Evolutionary conservation across 2,888 invertebrate genomes (phyloP).

Genomic region (Dichetophora obliterata): DNA sequence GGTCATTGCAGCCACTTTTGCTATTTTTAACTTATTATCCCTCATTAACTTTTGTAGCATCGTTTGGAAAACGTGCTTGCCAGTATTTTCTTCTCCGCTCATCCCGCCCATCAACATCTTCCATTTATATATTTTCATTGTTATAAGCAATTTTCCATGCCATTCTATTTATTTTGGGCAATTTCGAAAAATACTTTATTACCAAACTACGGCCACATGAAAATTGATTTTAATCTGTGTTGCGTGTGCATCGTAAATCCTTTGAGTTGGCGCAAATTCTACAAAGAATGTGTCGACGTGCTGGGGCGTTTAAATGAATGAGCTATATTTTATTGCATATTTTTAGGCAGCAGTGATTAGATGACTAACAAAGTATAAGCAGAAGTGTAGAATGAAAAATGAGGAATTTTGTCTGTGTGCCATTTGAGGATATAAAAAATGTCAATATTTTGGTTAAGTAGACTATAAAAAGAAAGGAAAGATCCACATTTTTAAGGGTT

Average conservation of each 20-base stretch:
- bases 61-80: too few relatives aligned
- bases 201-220: background rate
- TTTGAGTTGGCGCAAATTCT: background rate
- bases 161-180: conserved; percentile 8
- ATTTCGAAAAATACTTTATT: background rate
- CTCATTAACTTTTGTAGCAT: too few relatives aligned
- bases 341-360: background rate
- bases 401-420: too few relatives aligned
- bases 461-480: too few relatives aligned
- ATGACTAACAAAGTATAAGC: background rate
- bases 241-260: conserved; percentile 7
- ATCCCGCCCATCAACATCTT: background rate
- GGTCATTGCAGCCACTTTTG: too few relatives aligned
- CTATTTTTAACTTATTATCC: too few relatives aligned
- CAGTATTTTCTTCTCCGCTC: background rate
- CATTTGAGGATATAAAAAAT: too few relatives aligned
- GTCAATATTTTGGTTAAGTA: too few relatives aligned
- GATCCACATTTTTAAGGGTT: too few relatives aligned
- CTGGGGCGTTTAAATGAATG: background rate
- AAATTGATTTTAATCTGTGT: conserved; percentile 22
- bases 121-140: background rate
- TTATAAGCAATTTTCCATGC: conserved; percentile 11
- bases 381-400: too few relatives aligned
- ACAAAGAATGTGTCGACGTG: background rate
- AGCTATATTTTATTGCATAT: background rate